A percentile compares a stretch with the other conserved stretches of the same genome.
These are phyloP conservation scores for Somateria mollissima DNA, from an alignment of 2,797 vertebrate genomes.

Conservation along the genomic window DNA sequence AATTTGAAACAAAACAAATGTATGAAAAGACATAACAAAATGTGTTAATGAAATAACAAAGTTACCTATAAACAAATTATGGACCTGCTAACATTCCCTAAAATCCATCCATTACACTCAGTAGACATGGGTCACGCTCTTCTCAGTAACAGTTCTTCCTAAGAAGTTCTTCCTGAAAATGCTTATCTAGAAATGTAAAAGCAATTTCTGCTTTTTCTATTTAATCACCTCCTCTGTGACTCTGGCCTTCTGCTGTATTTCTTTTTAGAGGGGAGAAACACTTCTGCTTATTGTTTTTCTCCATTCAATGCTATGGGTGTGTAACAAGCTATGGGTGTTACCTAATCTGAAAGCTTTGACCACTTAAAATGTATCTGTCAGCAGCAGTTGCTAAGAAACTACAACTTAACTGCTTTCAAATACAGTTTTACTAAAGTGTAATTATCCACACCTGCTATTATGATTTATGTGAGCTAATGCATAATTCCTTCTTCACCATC, in stretches of 20 bases:
- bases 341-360: slow-evolving; percentile 29
- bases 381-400: slow-evolving; percentile 67
- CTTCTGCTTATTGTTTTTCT: slow-evolving; percentile 19
- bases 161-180: slow-evolving; percentile 1
- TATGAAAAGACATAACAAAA: background rate
- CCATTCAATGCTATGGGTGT: background rate
- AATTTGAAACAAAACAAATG: background rate
- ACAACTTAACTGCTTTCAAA: slow-evolving; percentile 53
- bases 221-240: background rate
- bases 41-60: background rate
- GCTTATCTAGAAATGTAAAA: background rate
- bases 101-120: background rate
- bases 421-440: background rate
- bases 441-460: slow-evolving; percentile 61
- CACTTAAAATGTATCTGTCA: slow-evolving; percentile 15
- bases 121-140: background rate
- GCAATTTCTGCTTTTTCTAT: background rate
- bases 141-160: background rate
- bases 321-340: background rate
- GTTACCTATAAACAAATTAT: background rate
- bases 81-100: background rate
- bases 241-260: background rate
- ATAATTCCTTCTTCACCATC: slow-evolving; percentile 43
- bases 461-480: slow-evolving; percentile 55
- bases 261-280: background rate